Conservation (phyloP, 1,140 invertebrate genomes). For the Trachymyrmex cornetzi region DNA sequence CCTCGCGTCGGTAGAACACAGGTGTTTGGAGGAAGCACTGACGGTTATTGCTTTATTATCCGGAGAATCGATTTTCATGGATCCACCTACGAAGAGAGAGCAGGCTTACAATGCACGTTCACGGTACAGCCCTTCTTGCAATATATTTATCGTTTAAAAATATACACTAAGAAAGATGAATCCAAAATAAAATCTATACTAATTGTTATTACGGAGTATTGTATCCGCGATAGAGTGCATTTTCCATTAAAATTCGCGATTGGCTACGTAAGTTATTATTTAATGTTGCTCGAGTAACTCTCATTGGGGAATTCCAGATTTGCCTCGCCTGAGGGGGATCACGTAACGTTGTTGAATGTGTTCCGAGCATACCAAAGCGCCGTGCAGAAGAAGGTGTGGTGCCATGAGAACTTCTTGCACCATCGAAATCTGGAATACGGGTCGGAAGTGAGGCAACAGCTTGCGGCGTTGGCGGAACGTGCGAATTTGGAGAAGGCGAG, state of each 20-base stretch:
- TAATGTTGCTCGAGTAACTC: neutral
- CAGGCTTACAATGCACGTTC: conserved; percentile 80
- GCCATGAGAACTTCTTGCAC: conserved; percentile 96
- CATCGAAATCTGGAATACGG: conserved; percentile 94
- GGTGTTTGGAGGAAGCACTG: conserved; percentile 95
- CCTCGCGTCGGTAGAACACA: conserved; percentile 91
- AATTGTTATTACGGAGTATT: neutral
- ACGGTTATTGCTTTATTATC: conserved; percentile 91
- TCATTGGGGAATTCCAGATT: conserved; percentile 90
- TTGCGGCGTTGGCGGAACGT: conserved; percentile 92
- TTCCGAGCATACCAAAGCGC: conserved; percentile 92
- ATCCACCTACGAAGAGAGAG: conserved; percentile 85
- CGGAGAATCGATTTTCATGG: conserved; percentile 89
- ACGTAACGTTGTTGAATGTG: conserved; percentile 96
- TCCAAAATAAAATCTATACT: neutral
- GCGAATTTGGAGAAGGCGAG: conserved; percentile 90
- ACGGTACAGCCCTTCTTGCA: conserved; percentile 72
- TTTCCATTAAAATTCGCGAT: neutral
- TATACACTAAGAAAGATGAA: neutral
- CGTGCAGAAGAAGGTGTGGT: conserved; percentile 95
- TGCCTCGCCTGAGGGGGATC: conserved; percentile 95
- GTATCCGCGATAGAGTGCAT: neutral
- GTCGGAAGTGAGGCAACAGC: conserved; percentile 93
- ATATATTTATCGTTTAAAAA: neutral
- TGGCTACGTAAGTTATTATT: conserved; percentile 18